Base-by-base conservation (phyloP, 2,888 invertebrate genomes). In the Punctoribates punctum region DNA sequence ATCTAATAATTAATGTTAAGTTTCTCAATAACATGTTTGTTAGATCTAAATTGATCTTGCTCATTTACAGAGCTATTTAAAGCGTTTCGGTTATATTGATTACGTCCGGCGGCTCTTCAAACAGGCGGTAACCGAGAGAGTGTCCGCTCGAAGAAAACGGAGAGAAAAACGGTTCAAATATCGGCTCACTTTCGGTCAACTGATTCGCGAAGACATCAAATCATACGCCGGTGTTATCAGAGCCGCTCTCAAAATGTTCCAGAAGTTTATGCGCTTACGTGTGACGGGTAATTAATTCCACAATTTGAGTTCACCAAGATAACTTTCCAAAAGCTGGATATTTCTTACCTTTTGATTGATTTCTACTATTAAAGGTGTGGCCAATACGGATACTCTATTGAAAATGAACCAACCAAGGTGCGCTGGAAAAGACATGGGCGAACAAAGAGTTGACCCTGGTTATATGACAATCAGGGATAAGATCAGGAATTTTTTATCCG, bases 81-180 rank as follows among this genome's bases (percentile, higher is more conserved):
- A 17, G 11, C 70, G 70, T 42, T 70, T 70, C 23, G 70, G 70
- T 42, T 70, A 70, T 23, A 42, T 70, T 23, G 70, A 38, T 42
- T 23, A 38, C 42, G n/a, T 70, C 13, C 42, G 42, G 15, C 38
- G 46, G 1, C 11, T 70, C 6, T 34, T 70, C 20, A 4, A 1
- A 3, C 2, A 38, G 11, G 23, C 38, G 0, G 23, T 70, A n/a
- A 42, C 20, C 20, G 23, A 38, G 15, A 2, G 46, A 8, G 23
- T 42, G 11, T 23, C 13, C 3, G 46, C 20, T 9, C 70, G 29
- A n/a, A 1, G 5, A 6, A 9, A 4, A 11, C 27, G 29, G 1
- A 13, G 62, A 11, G n/a, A 62, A 29, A 62, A 29, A 34, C 27
- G 17, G 29, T 34, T 29, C 29, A 29, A 34, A 62, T 34, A 62